Base-by-base conservation (phyloP, 2,797 vertebrate genomes). In the Gymnoscopelus microlampas region DNA sequence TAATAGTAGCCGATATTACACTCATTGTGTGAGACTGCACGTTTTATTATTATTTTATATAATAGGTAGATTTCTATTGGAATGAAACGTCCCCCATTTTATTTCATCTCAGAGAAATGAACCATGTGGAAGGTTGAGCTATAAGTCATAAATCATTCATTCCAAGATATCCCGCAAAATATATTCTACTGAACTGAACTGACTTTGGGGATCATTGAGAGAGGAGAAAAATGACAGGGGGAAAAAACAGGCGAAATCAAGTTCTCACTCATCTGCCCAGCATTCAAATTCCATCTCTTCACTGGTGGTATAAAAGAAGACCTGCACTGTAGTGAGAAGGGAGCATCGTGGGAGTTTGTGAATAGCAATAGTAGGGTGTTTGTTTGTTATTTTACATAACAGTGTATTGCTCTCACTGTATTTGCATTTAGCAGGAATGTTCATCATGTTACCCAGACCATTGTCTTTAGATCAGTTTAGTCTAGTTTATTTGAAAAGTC, bases 81-180 rank as follows among this genome's bases (percentile, higher is more conserved):
- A 44, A 44, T 44, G 39, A 44, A 44, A 44, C 39, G 2, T 39
- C 8, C 39, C 39, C 39, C 7, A 3, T 39, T 39, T 1, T 8
- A 39, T 24, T 24, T 72, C 64, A 65, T 77, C 15, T 12, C 53
- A 29, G 39, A 70, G 15, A 35, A 19, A 24, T 39, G 81, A 78
- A 47, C 29, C 55, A 70, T 26, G 59, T 68, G 67, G 47, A 60
- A 76, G 35, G 65, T 61, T 19, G 6, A 26, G 51, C 53, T 61
- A 47, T 60, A 77, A 61, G 19, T 24, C 59, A 83, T 88, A 67
- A 86, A 87, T 89, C 80, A 84, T 89, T 88, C 86, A 87, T 56
- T 35, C 53, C 51, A 53, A 68, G 71, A 84, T 77, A 80, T 82
- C 66, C 81, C 77, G 79, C 80, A 79, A 19, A 86, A 85, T 76